These are phyloP conservation scores for Limanda limanda DNA, from an alignment of 2,113 vertebrate genomes.

Conservation along the genomic window DNA sequence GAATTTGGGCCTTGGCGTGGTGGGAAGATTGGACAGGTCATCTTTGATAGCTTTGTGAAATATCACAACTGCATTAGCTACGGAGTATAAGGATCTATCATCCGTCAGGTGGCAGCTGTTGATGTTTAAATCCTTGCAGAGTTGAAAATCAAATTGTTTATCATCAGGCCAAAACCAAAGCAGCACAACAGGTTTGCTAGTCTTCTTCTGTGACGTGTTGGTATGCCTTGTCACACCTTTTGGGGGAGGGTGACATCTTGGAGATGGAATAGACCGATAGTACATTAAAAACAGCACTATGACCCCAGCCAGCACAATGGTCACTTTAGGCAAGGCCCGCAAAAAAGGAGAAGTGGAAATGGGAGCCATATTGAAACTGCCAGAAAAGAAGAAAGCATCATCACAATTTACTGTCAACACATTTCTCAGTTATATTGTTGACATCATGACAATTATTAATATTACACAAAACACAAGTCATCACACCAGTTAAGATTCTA, in stretches of 20 bases:
- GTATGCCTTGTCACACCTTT: conserved; percentile 42
- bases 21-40: no score
- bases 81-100: no score
- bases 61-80: no score
- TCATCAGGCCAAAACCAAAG: conserved; percentile 90
- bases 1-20: no score
- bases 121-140: no score
- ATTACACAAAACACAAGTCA: not conserved
- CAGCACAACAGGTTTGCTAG: conserved; percentile 84
- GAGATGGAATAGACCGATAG: conserved; percentile 79
- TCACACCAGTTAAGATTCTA: not conserved
- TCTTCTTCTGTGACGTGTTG: conserved; percentile 45
- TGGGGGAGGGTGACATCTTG: conserved; percentile 83
- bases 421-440: no score
- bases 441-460: not conserved
- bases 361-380: conserved; percentile 1
- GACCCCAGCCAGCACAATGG: conserved; percentile 46
- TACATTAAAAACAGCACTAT: conserved; percentile 85
- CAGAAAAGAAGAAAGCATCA: not conserved
- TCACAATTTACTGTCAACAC: not conserved
- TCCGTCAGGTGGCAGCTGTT: no score
- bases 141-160: conserved; percentile 84
- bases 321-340: not conserved
- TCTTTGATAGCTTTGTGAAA: no score
- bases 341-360: not conserved